phyloP scores from a whole-genome alignment of 2,113 vertebrate species.

The Leiothrix lutea region DNA sequence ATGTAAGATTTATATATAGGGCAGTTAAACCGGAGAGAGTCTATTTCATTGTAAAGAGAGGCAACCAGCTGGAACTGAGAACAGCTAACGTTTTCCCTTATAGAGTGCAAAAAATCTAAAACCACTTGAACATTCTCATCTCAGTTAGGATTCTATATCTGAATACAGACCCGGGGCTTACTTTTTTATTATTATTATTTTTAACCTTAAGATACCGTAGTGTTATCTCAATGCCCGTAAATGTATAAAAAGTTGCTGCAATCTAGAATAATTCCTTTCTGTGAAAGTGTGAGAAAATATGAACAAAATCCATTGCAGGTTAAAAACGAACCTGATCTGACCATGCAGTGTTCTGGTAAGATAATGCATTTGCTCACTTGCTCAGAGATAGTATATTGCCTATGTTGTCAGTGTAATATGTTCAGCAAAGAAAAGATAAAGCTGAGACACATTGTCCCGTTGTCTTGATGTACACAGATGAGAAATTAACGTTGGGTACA shows the following conservation, averaged over 20 bases:
- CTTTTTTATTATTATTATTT: neutral
- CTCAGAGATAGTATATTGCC: neutral
- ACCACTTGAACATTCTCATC: neutral
- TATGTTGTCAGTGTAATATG: neutral
- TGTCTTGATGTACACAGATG: neutral
- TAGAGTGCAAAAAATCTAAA: rapidly evolving
- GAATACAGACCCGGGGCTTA: neutral
- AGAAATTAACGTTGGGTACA: constrained; percentile 23
- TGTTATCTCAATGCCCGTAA: neutral
- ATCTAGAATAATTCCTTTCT: neutral
- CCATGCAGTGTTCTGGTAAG: neutral
- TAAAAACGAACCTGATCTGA: neutral
- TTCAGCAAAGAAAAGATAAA: constrained; percentile 21
- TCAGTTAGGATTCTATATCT: neutral
- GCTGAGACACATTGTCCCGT: neutral
- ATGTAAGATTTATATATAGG: neutral
- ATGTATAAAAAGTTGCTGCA: constrained; percentile 44
- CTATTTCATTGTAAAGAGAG: neutral
- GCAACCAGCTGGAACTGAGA: neutral
- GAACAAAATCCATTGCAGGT: neutral
- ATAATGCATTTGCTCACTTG: neutral
- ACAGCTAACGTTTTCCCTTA: neutral
- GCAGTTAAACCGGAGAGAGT: neutral
- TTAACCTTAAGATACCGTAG: neutral
- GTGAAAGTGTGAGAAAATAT: neutral